These are phyloP conservation scores for Hirundichthys speculiger DNA, from an alignment of 2,113 vertebrate species.

Conservation along the genomic window DNA sequence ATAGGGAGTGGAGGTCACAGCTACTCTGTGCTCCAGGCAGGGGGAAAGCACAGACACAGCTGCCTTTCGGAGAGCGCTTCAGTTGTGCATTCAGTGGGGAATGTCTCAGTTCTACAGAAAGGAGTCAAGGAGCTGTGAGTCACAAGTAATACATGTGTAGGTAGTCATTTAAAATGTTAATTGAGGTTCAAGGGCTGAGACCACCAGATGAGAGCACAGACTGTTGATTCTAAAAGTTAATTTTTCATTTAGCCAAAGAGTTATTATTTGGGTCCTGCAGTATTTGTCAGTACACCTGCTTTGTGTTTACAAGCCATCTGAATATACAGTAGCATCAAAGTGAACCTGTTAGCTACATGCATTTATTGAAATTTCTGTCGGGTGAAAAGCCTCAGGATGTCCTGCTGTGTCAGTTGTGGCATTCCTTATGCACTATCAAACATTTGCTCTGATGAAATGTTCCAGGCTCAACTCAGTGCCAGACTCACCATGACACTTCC, in stretches of 20 bases:
- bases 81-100: conserved; percentile 49
- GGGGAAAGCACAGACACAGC: conserved; percentile 46
- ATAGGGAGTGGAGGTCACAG: conserved; percentile 54
- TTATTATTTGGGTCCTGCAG: neutral
- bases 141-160: conserved; percentile 38
- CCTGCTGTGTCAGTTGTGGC: conserved; percentile 42
- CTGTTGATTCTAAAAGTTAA: conserved; percentile 8
- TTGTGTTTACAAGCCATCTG: neutral
- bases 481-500: conserved; percentile 47
- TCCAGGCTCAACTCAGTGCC: conserved; percentile 32
- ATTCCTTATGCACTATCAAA: conserved; percentile 40
- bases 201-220: neutral
- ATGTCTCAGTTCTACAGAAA: conserved; percentile 45
- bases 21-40: conserved; percentile 47
- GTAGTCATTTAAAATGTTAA: conserved; percentile 29
- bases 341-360: neutral
- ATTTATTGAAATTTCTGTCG: conserved; percentile 16
- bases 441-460: conserved; percentile 26
- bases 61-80: conserved; percentile 47
- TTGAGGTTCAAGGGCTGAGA: conserved; percentile 11
- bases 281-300: conserved; percentile 7
- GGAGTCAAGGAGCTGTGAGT: conserved; percentile 36
- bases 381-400: conserved; percentile 24
- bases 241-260: neutral
- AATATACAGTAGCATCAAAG: neutral